Evolutionary conservation across 2,797 vertebrate genomes (phyloP).

Genomic region (Megaceryle alcyon): DNA sequence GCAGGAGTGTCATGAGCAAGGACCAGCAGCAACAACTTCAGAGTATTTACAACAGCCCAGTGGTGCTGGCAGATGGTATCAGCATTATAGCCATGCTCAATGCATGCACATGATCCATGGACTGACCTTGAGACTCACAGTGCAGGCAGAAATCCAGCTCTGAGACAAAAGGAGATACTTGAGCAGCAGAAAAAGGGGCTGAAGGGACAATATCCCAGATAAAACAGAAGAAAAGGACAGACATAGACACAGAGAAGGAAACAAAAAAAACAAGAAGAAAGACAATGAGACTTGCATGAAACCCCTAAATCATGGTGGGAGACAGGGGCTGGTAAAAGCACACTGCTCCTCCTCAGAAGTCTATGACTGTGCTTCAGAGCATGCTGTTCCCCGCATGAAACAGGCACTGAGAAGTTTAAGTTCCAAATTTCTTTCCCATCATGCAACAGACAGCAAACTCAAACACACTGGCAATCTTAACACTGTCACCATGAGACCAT

Average conservation of each 20-base stretch:
- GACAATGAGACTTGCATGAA: conserved; percentile 46
- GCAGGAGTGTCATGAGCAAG: neutral
- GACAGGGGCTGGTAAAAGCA: neutral
- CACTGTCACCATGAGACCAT: neutral
- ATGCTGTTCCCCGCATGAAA: neutral
- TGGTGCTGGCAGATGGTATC: neutral
- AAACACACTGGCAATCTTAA: neutral
- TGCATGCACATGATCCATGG: conserved; percentile 32
- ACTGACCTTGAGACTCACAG: conserved; percentile 93
- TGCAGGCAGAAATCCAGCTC: conserved; percentile 88
- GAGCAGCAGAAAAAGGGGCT: conserved; percentile 70
- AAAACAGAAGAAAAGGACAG: conserved; percentile 52
- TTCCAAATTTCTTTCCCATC: neutral
- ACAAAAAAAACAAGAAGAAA: conserved; percentile 57
- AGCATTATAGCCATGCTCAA: neutral
- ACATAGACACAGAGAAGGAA: conserved; percentile 55
- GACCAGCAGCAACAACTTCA: neutral
- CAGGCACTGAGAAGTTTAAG: neutral
- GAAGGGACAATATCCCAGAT: conserved; percentile 56
- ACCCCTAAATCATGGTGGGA: neutral
- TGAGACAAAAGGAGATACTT: conserved; percentile 91
- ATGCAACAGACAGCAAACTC: neutral
- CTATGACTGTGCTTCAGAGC: neutral
- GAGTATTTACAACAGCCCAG: neutral
- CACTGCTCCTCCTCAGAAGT: neutral